Evolutionary conservation across 1,140 invertebrate genomes (phyloP).

Genomic region (Ladona fulva): DNA sequence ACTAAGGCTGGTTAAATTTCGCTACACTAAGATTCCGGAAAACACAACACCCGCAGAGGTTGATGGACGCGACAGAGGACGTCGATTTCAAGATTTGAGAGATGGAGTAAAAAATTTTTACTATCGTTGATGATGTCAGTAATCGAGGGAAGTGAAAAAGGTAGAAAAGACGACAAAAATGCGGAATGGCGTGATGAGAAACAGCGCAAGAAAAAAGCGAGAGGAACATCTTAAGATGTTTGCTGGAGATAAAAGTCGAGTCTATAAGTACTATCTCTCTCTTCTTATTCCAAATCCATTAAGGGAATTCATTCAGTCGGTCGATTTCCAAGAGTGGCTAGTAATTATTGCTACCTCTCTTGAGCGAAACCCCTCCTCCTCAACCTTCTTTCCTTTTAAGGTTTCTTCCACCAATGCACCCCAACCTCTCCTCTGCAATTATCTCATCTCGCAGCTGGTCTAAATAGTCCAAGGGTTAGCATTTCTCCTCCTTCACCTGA

Average conservation of each 20-base stretch:
- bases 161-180: not conserved
- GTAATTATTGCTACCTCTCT: not conserved
- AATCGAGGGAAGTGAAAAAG: too few relatives aligned
- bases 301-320: not conserved
- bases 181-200: not conserved
- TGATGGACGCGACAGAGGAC: too few relatives aligned
- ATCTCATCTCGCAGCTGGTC: not conserved
- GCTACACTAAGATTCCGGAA: too few relatives aligned
- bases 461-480: not conserved
- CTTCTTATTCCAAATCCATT: constrained; percentile 10
- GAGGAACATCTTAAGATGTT: not conserved
- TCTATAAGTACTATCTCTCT: not conserved
- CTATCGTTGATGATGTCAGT: too few relatives aligned
- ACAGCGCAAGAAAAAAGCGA: not conserved
- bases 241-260: not conserved
- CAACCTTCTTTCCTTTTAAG: not conserved
- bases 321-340: not conserved
- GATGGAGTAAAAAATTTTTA: too few relatives aligned
- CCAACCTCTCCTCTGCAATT: not conserved
- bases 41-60: too few relatives aligned
- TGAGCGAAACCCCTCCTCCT: not conserved
- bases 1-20: too few relatives aligned
- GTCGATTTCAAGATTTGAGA: too few relatives aligned
- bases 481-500: too few relatives aligned
- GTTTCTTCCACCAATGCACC: not conserved